Evolutionary conservation across 2,888 invertebrate genomes (phyloP).

Genomic region (Eupeodes luniger): DNA sequence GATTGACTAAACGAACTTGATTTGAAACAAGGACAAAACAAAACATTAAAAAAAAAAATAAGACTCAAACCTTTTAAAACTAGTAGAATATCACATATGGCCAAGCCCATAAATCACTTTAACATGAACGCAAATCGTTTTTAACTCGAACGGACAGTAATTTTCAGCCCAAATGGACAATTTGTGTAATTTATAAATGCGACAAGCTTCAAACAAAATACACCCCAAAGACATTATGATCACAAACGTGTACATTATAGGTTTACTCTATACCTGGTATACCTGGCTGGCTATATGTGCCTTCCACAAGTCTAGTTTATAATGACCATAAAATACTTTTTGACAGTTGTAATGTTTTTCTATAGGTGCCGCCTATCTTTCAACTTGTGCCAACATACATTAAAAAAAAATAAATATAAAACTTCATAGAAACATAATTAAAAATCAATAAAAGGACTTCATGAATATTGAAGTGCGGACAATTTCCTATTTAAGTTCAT

Average conservation of each 20-base stretch:
- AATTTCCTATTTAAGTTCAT: constrained; percentile 48
- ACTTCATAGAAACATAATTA: constrained; percentile 60
- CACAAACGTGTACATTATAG: background rate
- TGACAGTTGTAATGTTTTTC: constrained; percentile 54
- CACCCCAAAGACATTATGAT: constrained; percentile 42
- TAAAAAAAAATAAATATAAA: background rate
- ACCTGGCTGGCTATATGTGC: no score
- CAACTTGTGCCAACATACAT: background rate
- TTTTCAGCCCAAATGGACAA: constrained; percentile 52
- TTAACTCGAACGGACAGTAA: constrained; percentile 10
- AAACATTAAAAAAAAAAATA: background rate
- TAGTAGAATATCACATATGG: background rate
- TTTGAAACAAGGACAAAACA: background rate
- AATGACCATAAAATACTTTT: constrained; percentile 60
- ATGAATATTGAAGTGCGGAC: constrained; percentile 13
- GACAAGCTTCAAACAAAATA: constrained; percentile 18
- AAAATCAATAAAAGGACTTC: constrained; percentile 66
- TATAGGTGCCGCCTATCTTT: background rate
- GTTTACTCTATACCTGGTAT: background rate
- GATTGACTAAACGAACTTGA: constrained; percentile 11
- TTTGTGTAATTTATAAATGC: constrained; percentile 65
- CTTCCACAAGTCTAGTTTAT: constrained; percentile 20
- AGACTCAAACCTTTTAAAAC: background rate
- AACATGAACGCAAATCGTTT: constrained; percentile 8
- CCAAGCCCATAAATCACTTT: constrained; percentile 23